Base-by-base conservation (phyloP, 2,113 vertebrate genomes). In the Antechinus stuartii region DNA sequence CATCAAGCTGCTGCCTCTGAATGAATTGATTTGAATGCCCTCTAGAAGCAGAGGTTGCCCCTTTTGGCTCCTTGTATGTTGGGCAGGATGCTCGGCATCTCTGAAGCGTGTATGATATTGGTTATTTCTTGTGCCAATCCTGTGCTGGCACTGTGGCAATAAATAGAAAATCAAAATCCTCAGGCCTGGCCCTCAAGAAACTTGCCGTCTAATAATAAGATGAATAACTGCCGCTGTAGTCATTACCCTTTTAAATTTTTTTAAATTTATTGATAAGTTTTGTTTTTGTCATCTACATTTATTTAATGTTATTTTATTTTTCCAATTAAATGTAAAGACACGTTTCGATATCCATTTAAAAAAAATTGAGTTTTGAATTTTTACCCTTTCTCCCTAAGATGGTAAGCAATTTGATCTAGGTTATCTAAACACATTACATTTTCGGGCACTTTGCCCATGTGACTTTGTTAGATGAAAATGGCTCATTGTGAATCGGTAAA, bases 121-220 rank as follows among this genome's bases (percentile, higher is more conserved):
- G 25, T 3, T 68, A 68, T 84, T 42, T 84, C 24, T 6, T 7
- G 2, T 14, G 22, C 54, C 47, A 0, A 4, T 19, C 8, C 53
- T 1, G 0, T 53, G 27, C 56, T 27, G 42, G 26, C 6, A 0
- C 19, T 50, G 9, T 49, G 19, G 53, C 0, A 19, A 0, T 2
- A 68, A 4, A 35, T 35, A 16, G 5, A 27, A 9, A 35, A 14
- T 84, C 8, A 3, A 30, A 52, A 54, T 16, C 2, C 35, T 0
- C 2, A 2, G 1, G 47, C 30, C 27, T 26, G 27, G 52, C 50
- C 46, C 54, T 49, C 8, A 2, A 42, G 91, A 11, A 54, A 27
- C 90, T 92, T 46, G 55, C 24, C 6, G 0, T n/a, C 35, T 84
- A 7, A 23, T 84, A 42, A 84, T 0, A 42, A 84, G 68, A 84